Base-by-base conservation (phyloP, 2,888 invertebrate genomes). In the Nephrocerus scutellatus region DNA sequence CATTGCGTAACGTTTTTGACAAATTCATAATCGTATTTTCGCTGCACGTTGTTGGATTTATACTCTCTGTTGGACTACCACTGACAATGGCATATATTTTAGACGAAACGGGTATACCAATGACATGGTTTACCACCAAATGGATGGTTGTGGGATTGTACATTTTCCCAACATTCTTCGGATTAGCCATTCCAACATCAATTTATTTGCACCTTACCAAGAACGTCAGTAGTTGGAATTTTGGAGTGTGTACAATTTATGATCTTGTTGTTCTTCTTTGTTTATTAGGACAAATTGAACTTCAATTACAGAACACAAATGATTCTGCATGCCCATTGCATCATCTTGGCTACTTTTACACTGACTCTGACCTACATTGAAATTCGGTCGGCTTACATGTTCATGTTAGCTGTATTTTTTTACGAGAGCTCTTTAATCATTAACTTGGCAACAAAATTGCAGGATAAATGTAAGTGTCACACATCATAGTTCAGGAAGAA, bases 71-170 rank as follows among this genome's bases (percentile, higher is more conserved):
- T 10, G 55, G 53, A 1, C 44, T 68, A 36, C 59, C 64, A 2
- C 6, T 68, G 15, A 37, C 62, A 8, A 49, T 70, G 43, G 70
- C 67, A 4, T 41, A 65, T 8, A 19, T 68, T 3, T 60, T 68
- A 29, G 72, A 73, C 53, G 53, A 52, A 3, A 51, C 59, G 2
- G 54, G 66, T 39, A 54, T 60, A 18, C 64, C 71, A 5, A 70
- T 80, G 72, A 71, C 72, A 28, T 81, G 79, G 76, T 80, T 72
- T 51, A 68, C 74, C 5, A 59, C 70, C 48, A 71, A 69, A 24
- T 73, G 71, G 63, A 59, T 78, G 20, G 60, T 77, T 33, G 57
- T 71, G 43, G 70, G 68, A 20, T 39, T 64, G 13, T 64, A 62
- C 39, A 51, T 50, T 14, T n/a, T n/a, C n/a, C n/a, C n/a, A n/a